These are phyloP conservation scores for Sipha maydis DNA, from an alignment of 2,888 invertebrate genomes.

Conservation along the genomic window DNA sequence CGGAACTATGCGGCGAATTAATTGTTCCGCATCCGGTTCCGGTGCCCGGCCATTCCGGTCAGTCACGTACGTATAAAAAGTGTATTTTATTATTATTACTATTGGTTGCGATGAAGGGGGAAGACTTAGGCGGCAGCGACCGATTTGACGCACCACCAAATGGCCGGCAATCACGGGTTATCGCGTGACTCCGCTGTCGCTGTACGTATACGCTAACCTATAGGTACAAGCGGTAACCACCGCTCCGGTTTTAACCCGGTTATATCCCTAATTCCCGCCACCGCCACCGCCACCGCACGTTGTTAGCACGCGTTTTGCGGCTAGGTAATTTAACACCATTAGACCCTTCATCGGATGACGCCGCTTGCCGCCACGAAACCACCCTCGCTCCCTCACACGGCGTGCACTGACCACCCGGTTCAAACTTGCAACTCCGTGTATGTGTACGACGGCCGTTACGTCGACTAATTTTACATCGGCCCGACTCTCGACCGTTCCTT, in stretches of 20 bases:
- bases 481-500: background rate
- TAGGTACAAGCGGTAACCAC: slow-evolving; percentile 19
- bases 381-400: background rate
- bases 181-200: slow-evolving; percentile 50
- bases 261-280: slow-evolving; percentile 1
- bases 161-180: slow-evolving; percentile 54
- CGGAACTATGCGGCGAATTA: slow-evolving; percentile 44
- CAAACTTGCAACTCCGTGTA: background rate
- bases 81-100: slow-evolving; percentile 48
- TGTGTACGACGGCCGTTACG: background rate
- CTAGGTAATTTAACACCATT: slow-evolving; percentile 58
- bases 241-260: slow-evolving; percentile 48
- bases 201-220: background rate
- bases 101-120: background rate
- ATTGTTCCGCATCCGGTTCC: slow-evolving; percentile 47
- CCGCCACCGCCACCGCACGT: background rate
- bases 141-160: slow-evolving; percentile 52
- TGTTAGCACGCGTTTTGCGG: slow-evolving; percentile 33
- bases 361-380: background rate
- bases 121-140: background rate
- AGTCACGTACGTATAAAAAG: slow-evolving; percentile 17
- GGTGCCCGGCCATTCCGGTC: background rate
- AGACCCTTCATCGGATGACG: slow-evolving; percentile 9
- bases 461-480: slow-evolving; percentile 44
- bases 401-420: background rate